Evolutionary conservation across 2,113 vertebrate species (phyloP), one percentile per base, ranked within the genome.

Genomic region (Atlantisia rogersi): DNA sequence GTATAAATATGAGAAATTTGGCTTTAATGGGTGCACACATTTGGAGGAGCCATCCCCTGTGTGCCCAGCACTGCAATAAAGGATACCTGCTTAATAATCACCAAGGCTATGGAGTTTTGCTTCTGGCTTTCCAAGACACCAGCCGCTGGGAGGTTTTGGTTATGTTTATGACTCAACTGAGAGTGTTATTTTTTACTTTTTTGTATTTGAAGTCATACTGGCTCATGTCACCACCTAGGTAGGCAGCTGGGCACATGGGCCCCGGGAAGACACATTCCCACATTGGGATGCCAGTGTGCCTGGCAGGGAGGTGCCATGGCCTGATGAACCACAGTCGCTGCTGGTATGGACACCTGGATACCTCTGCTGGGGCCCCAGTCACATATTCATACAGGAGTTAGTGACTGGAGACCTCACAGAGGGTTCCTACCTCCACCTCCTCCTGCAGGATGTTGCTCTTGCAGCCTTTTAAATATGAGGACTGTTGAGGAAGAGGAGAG

Each of bases 271-370:
- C 40, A 42, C 0, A 0, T 8, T 58, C 16, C 37, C 48, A 31
- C 11, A 18, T 55, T 26, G 44, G 65, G 29, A 20, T 1, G 3
- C 16, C 22, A 21, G 18, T 24, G 37, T 29, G 24, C 28, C 18
- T 0, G 0, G 12, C 2, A 3, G 21, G 29, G 11, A 77, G 44
- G 44, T 25, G 37, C 37, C 0, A 0, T 1, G 3, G 50, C 29
- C 20, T 13, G 10, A 2, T 1, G 63, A 60, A 37, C 35, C 2
- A 1, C 20, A 6, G 44, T 15, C 7, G 2, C 22, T 24, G 56
- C 21, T 9, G 11, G 9, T 17, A 6, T 0, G 0, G 40, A 40
- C 14, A 3, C n/a, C 31, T 32, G 32, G 56, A 37, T 64, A 37
- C 52, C 20, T 28, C 10, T 26, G 28, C 0, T 3, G 32, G 12